Evolutionary conservation across 2,797 vertebrate species (phyloP).

Genomic region (Pipistrellus kuhlii): DNA sequence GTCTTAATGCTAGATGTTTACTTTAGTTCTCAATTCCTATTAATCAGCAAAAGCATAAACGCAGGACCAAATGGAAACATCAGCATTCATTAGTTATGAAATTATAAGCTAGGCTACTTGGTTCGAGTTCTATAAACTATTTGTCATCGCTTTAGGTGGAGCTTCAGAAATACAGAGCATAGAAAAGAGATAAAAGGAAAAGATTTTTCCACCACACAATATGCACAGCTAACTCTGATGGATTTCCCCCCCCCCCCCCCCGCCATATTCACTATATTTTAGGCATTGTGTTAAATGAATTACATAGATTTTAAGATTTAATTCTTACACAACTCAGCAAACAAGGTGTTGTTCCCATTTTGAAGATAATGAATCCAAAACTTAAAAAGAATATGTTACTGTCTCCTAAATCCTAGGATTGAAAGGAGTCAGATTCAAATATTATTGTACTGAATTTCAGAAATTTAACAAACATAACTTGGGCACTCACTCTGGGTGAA

Average conservation of each 20-base stretch:
- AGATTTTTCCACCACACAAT: neutral
- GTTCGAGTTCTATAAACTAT: neutral
- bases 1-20: neutral
- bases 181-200: slow-evolving; percentile 36
- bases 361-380: slow-evolving; percentile 44
- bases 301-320: neutral
- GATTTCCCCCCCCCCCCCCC: neutral
- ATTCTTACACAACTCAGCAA: neutral
- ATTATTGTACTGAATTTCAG: neutral
- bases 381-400: neutral
- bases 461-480: neutral
- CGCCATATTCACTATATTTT: neutral
- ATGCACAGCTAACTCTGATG: neutral
- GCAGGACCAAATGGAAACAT: neutral
- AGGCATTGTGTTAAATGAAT: neutral
- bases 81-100: slow-evolving; percentile 24
- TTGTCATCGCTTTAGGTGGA: neutral
- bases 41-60: neutral
- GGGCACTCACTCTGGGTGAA: neutral
- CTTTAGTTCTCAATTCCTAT: slow-evolving; percentile 24
- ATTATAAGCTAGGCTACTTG: slow-evolving; percentile 38
- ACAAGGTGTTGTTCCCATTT: neutral
- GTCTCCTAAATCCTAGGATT: neutral
- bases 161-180: neutral
- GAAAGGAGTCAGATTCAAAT: neutral